Evolutionary conservation across 2,113 vertebrate genomes (phyloP).

Genomic region (Sturnira hondurensis): DNA sequence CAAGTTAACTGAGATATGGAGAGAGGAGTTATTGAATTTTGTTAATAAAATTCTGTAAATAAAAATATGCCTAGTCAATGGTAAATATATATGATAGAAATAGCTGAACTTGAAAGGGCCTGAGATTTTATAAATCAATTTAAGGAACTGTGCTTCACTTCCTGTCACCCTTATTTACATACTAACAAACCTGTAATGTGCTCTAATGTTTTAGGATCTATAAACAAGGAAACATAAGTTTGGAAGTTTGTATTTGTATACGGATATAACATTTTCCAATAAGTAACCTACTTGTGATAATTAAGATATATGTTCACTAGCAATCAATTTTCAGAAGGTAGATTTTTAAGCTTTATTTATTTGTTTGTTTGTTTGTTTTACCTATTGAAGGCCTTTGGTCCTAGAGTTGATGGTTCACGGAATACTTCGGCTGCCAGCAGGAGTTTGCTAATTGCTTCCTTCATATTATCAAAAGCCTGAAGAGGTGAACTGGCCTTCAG

Average conservation of each 20-base stretch:
- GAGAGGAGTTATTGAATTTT: not conserved
- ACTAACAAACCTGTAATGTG: not conserved
- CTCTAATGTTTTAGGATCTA: not conserved
- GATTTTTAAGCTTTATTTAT: conserved; percentile 23
- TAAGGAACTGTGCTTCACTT: not conserved
- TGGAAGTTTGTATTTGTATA: not conserved
- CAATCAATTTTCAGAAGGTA: not conserved
- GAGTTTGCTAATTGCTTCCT: conserved; percentile 86
- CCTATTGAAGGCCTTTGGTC: conserved; percentile 77
- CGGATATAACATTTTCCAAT: not conserved
- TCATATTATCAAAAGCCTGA: conserved; percentile 85
- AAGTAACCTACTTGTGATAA: not conserved
- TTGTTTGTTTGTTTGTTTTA: conserved; percentile 58
- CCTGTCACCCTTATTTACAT: not conserved
- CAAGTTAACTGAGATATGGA: not conserved
- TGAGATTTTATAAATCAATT: not conserved
- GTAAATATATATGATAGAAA: not conserved
- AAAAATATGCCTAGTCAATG: not conserved
- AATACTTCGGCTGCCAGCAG: conserved; percentile 83
- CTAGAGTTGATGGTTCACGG: conserved; percentile 73
- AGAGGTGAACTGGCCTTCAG: conserved; percentile 80
- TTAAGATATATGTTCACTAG: not conserved
- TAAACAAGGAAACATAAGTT: not conserved
- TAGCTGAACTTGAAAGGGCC: not conserved
- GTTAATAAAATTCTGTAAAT: not conserved